Base-by-base conservation (phyloP, 2,888 invertebrate species). In the Protophormia terraenovae region DNA sequence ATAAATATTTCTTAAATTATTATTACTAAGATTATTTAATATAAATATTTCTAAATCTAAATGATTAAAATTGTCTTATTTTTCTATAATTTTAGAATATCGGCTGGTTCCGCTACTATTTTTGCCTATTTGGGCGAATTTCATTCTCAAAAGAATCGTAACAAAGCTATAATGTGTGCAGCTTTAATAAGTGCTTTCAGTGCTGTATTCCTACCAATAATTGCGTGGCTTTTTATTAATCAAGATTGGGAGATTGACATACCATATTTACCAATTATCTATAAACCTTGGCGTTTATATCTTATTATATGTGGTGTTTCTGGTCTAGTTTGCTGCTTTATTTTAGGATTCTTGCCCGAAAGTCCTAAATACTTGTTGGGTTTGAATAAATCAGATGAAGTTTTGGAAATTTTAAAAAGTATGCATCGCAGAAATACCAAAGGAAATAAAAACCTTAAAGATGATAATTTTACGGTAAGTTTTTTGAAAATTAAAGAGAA, bases 101-200 rank as follows among this genome's bases (percentile, higher is more conserved):
- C 91, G 3, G 94, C 93, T 19, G 91, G 94, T 14, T 93, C 94
- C 8, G 93, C 94, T 0, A 93, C 93, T 19, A 91, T 94, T 6
- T 94, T 93, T 87, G 93, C 93, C 3, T 94, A 93, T 87, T 90
- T 93, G 10, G 94, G 94, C 4, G 94, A 94, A 89, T 94, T 94
- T 87, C 94, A 94, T 85, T 91, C 93, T 80, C 89, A 92, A 29
- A 89, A 89, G 71, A 90, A 91, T 50, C 91, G 94, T 14, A 93
- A 93, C 16, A 93, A 93, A 86, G 92, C 90, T 0, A 89, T 92
- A 10, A 89, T 92, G 87, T 89, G 88, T 27, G 89, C 90, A 4
- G 89, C 91, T 7, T 87, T 91, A 7, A 90, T 91, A 16, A 90
- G 89, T 32, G 91, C 91, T 12, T 38, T 89, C 27, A 87, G 88